Evolutionary conservation across 1,140 invertebrate species (phyloP).

Genomic region (Drosophila punjabiensis): DNA sequence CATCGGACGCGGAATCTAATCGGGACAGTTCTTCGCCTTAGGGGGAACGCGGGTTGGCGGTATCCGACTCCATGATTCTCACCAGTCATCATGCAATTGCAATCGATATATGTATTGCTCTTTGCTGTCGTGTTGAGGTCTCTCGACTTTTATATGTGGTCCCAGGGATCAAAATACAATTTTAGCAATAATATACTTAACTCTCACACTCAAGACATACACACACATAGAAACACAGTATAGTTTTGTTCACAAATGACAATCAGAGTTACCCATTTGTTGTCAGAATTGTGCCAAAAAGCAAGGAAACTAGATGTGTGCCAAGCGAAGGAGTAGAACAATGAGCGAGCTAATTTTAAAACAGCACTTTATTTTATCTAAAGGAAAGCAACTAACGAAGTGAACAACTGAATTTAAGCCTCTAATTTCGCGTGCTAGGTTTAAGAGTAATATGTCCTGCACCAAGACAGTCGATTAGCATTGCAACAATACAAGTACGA

Average conservation of each 20-base stretch:
- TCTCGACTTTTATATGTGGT: constrained; percentile 59
- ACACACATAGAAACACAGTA: constrained; percentile 11
- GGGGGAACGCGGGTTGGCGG: constrained; percentile 6
- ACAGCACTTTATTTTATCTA: constrained; percentile 55
- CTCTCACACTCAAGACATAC: constrained; percentile 22
- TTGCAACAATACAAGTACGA: constrained; percentile 63
- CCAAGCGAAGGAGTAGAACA: constrained; percentile 16
- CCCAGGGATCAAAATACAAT: constrained; percentile 74
- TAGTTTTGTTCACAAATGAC: constrained; percentile 74
- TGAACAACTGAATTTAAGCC: constrained; percentile 73
- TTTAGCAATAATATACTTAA: constrained; percentile 63
- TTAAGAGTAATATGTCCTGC: constrained; percentile 74
- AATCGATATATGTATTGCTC: constrained; percentile 35
- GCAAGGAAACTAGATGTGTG: constrained; percentile 41
- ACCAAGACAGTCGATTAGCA: constrained; percentile 74
- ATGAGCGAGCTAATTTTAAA: constrained; percentile 51
- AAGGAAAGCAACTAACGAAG: constrained; percentile 59
- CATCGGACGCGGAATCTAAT: constrained; percentile 28
- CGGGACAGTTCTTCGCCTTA: constrained; percentile 28
- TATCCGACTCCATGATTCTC: constrained; percentile 45
- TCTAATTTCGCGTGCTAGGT: constrained; percentile 64
- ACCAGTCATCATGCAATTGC: constrained; percentile 40
- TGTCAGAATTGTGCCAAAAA: constrained; percentile 75
- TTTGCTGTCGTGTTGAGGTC: constrained; percentile 23
- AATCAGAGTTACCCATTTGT: constrained; percentile 70